Evolutionary conservation across 2,888 invertebrate species (phyloP).

Genomic region (Agrotis exclamationis): DNA sequence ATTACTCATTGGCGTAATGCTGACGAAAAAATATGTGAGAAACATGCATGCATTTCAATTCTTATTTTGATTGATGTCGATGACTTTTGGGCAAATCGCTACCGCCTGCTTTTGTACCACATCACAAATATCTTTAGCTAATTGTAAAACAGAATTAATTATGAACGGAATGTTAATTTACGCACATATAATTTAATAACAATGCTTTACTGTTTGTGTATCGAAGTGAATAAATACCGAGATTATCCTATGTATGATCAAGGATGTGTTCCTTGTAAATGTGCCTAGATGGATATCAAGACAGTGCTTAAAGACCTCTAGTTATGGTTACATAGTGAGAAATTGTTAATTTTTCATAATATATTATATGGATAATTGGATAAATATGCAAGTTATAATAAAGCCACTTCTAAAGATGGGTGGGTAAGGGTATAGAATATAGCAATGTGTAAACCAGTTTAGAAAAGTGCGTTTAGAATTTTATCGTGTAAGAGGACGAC

Average conservation of each 20-base stretch:
- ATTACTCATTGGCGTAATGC: too few relatives aligned
- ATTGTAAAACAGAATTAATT: slow-evolving; percentile 56
- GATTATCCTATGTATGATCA: slow-evolving; percentile 13
- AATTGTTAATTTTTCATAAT: slow-evolving; percentile 23
- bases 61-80: too few relatives aligned
- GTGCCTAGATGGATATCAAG: slow-evolving; percentile 30
- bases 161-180: slow-evolving; percentile 61
- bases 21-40: too few relatives aligned
- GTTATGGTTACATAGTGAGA: neutral
- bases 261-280: slow-evolving; percentile 26
- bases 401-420: neutral
- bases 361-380: too few relatives aligned
- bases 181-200: slow-evolving; percentile 67
- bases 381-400: slow-evolving; percentile 1
- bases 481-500: neutral
- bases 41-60: too few relatives aligned
- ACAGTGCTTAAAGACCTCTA: neutral
- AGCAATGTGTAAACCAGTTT: slow-evolving; percentile 8
- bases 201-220: slow-evolving; percentile 59
- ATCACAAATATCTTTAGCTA: slow-evolving; percentile 43
- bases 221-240: slow-evolving; percentile 25
- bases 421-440: neutral
- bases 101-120: neutral
- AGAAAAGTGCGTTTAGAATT: neutral
- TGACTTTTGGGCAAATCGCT: slow-evolving; percentile 5